Evolutionary conservation across 2,797 vertebrate genomes (phyloP).

Genomic region (Hyperoplus lanceolatus): DNA sequence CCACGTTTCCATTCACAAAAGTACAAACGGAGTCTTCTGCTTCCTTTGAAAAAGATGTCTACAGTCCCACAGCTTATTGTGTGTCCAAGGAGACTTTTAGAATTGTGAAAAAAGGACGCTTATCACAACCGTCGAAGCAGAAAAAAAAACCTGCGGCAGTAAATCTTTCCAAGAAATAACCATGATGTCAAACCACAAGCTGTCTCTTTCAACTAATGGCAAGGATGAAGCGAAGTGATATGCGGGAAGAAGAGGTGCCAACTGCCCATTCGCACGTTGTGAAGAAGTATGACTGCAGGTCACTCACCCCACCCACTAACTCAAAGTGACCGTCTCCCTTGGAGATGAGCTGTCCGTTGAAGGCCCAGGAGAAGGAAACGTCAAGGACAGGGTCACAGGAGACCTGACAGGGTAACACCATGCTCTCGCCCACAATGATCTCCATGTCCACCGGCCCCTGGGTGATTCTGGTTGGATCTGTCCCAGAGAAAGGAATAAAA

Average conservation of each 20-base stretch:
- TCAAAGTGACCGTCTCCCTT: slow-evolving; percentile 93
- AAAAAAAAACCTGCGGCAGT: slow-evolving; percentile 19
- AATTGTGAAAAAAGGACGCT: slow-evolving; percentile 36
- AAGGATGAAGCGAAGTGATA: slow-evolving; percentile 58
- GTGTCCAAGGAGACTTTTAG: slow-evolving; percentile 38
- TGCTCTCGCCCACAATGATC: slow-evolving; percentile 95
- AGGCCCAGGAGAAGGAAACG: slow-evolving; percentile 95
- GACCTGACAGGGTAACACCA: slow-evolving; percentile 95
- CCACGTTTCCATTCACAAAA: slow-evolving; percentile 57
- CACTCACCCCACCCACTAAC: slow-evolving; percentile 95
- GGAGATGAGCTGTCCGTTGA: slow-evolving; percentile 91
- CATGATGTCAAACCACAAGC: slow-evolving; percentile 58
- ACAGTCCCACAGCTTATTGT: slow-evolving; percentile 36
- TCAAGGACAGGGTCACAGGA: slow-evolving; percentile 92
- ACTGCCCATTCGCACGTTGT: slow-evolving; percentile 67
- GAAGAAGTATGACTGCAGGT: slow-evolving; percentile 35
- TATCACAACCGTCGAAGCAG: slow-evolving; percentile 36
- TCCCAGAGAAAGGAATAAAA: slow-evolving; percentile 38
- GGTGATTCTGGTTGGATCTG: slow-evolving; percentile 94
- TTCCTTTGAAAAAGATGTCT: slow-evolving; percentile 36
- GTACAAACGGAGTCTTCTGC: slow-evolving; percentile 37
- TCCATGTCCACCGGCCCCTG: slow-evolving; percentile 93
- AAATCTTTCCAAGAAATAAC: slow-evolving; percentile 49
- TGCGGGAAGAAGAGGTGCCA: slow-evolving; percentile 61
- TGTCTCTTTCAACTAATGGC: slow-evolving; percentile 63